Evolutionary conservation across 2,113 vertebrate species (phyloP).

Genomic region (Vulpes lagopus): DNA sequence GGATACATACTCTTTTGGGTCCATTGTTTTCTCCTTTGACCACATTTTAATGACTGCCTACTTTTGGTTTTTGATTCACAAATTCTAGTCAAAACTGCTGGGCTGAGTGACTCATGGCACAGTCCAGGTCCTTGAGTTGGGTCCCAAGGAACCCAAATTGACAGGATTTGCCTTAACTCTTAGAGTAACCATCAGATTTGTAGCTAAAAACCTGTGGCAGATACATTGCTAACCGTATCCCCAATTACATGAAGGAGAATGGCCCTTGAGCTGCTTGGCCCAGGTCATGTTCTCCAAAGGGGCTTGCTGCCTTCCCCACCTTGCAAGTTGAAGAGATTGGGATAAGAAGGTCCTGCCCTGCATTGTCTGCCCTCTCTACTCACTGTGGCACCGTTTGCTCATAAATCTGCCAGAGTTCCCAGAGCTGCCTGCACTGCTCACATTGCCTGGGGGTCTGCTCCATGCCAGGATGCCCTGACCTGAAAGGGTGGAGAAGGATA

Average conservation of each 20-base stretch:
- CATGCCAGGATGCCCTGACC: not conserved
- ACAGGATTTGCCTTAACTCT: conserved; percentile 27
- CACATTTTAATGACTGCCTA: not conserved
- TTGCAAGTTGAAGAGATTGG: not conserved
- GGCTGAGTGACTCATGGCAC: not conserved
- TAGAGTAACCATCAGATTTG: conserved; percentile 41
- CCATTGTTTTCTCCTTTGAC: not conserved
- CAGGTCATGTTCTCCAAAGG: not conserved
- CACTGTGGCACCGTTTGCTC: not conserved
- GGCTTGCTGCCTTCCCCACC: not conserved
- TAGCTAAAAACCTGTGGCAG: not conserved
- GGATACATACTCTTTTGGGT: not conserved
- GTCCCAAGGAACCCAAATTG: not conserved
- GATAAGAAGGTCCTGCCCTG: not conserved
- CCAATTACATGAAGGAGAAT: not conserved
- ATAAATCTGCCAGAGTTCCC: not conserved
- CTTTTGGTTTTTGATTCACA: not conserved
- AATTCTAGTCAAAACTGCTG: not conserved
- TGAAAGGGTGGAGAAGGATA: not conserved
- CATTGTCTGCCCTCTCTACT: not conserved
- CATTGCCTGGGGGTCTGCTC: not conserved
- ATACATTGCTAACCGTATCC: not conserved
- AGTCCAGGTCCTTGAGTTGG: not conserved
- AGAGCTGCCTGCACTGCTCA: not conserved
- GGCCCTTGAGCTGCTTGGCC: not conserved